Conservation (phyloP, 2,888 invertebrate genomes). For the Scaptomyza caliginosa region DNA sequence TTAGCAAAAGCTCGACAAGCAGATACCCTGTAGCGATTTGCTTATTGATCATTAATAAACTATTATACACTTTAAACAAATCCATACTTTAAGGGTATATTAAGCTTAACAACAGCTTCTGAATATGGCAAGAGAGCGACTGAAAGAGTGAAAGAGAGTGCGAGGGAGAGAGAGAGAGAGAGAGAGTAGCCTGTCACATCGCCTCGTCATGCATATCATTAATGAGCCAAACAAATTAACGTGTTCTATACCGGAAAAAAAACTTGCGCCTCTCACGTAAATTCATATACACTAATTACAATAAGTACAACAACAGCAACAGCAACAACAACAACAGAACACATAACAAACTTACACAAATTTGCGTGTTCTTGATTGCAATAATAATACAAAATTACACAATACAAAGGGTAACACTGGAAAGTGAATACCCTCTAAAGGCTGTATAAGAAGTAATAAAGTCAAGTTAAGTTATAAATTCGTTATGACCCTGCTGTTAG, state of each 20-base stretch:
- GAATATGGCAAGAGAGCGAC: not conserved
- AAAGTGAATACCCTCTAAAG: not conserved
- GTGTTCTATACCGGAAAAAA: slow-evolving; percentile 74
- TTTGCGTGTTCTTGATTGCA: slow-evolving; percentile 63
- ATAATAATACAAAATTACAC: slow-evolving; percentile 17
- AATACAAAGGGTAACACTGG: not conserved
- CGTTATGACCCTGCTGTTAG: not conserved
- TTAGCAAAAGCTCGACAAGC: not conserved
- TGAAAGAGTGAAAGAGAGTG: not conserved
- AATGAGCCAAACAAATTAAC: slow-evolving; percentile 69
- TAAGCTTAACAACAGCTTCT: not conserved
- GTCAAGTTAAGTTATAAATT: not conserved
- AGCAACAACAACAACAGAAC: not conserved
- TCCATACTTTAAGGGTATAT: not conserved
- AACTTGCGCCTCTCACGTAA: slow-evolving; percentile 52
- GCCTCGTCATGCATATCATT: slow-evolving; percentile 59
- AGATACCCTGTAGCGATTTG: no score
- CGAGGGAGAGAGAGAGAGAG: not conserved
- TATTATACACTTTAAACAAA: not conserved
- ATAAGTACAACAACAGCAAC: slow-evolving; percentile 23
- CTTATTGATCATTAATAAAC: no score
- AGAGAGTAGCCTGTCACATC: slow-evolving; percentile 8
- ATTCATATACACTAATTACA: slow-evolving; percentile 26
- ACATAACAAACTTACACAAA: slow-evolving; percentile 37
- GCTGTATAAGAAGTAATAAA: not conserved